Base-by-base conservation (phyloP, 2,113 vertebrate genomes). In the Menura novaehollandiae region DNA sequence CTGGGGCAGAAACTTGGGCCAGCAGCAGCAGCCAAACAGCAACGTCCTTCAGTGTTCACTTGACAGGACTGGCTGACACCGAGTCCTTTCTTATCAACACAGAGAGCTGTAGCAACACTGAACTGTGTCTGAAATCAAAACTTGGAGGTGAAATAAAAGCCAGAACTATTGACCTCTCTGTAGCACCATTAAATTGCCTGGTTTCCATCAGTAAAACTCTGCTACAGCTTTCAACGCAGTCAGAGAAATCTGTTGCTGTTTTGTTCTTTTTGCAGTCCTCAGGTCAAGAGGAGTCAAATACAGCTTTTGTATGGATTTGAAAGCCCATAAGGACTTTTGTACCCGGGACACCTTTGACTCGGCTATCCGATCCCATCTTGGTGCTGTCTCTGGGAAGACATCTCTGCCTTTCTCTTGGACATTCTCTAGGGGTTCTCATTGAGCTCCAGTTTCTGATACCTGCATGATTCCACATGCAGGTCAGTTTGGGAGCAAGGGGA, bases 351-450 rank as follows among this genome's bases (percentile, higher is more conserved):
- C 4, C 21, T 46, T 81, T 80, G 59, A 32, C 49, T 89, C 80
- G 44, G 14, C 32, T 64, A 9, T 60, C 37, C 0, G 0, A 23
- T 80, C 11, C 27, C 7, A 16, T 53, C 13, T 27, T 4, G 1
- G 16, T n/a, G 44, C 44, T 86, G 10, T 21, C 28, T 6, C 9
- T 43, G 41, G 35, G 37, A 69, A 84, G 39, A 35, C 30, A 32
- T 18, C 30, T 83, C 28, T 21, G 11, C 64, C 39, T 63, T 91
- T 37, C 39, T 94, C 35, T 32, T 10, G 28, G 17, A 32, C 20
- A 53, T 0, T 17, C 33, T 76, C 43, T 44, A 20, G 17, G 26
- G 18, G 15, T 19, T 67, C 23, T 63, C 49, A 18, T 19, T 71
- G 66, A 62, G 13, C 22, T 91, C 15, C 0, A 0, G 0, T 66